Evolutionary conservation across 2,888 invertebrate genomes (phyloP).

Genomic region (Acrobasis repandana): DNA sequence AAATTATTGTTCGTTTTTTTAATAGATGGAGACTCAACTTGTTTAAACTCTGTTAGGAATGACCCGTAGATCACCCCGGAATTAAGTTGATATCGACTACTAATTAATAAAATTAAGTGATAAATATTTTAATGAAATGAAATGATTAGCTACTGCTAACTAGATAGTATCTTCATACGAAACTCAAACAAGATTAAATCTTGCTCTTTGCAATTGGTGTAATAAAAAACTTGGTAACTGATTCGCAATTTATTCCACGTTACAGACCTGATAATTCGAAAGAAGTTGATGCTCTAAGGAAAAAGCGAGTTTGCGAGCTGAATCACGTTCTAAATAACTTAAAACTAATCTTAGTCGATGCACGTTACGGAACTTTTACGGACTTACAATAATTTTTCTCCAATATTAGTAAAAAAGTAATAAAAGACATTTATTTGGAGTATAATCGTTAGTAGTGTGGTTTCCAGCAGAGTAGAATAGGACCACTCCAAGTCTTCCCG

Average conservation of each 20-base stretch:
- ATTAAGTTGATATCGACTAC: neutral
- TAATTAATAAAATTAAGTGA: neutral
- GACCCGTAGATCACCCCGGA: neutral
- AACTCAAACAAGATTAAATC: neutral
- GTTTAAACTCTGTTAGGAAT: neutral
- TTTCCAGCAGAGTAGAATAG: no score
- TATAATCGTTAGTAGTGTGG: no score
- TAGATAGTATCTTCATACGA: neutral
- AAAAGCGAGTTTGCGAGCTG: constrained; percentile 15
- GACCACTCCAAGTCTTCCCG: no score
- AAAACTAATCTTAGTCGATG: constrained; percentile 6
- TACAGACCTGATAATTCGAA: neutral
- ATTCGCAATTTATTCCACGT: constrained; percentile 15
- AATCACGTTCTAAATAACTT: constrained; percentile 19
- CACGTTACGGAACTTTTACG: constrained; percentile 1
- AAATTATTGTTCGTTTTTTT: neutral
- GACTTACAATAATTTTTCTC: constrained; percentile 7
- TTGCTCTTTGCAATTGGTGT: neutral
- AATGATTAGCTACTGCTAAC: neutral
- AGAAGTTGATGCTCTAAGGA: neutral
- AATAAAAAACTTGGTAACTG: neutral
- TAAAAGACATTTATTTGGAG: no score
- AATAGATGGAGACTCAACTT: neutral
- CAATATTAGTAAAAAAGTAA: no score
- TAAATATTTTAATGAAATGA: neutral